Conservation (phyloP, 2,113 vertebrate species). For the Polypterus senegalus region DNA sequence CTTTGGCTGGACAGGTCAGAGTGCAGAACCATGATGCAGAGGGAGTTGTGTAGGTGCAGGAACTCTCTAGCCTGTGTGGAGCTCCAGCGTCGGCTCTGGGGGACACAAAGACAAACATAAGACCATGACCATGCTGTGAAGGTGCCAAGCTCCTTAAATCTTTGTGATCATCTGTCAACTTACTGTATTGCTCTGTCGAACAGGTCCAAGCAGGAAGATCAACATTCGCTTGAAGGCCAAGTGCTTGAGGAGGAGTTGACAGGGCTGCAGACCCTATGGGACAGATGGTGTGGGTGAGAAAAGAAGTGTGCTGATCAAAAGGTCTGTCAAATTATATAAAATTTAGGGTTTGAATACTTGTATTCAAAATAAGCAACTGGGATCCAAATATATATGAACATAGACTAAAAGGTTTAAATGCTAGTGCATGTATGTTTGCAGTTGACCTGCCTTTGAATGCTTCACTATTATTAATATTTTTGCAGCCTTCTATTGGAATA, state of each 20-base stretch:
- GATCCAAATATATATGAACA: no score
- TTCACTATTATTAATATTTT: no score
- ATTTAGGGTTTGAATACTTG: no score
- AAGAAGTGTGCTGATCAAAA: background rate
- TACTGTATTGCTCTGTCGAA: conserved; percentile 83
- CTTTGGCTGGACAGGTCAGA: conserved; percentile 70
- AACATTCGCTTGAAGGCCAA: conserved; percentile 84
- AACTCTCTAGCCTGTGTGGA: conserved; percentile 92
- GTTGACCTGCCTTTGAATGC: no score
- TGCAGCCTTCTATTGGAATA: no score
- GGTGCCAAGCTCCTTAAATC: background rate
- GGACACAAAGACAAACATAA: background rate
- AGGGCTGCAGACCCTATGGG: conserved; percentile 72
- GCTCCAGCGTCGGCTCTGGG: conserved; percentile 90
- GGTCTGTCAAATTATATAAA: no score
- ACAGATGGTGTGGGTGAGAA: background rate
- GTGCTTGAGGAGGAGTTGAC: conserved; percentile 78
- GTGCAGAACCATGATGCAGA: conserved; percentile 79
- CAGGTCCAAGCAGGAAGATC: conserved; percentile 80
- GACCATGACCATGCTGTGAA: background rate
- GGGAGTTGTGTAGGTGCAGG: conserved; percentile 84
- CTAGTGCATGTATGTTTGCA: no score
- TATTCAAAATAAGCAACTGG: no score
- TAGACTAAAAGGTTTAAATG: no score
- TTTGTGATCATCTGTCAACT: background rate